Percentiles rank a stretch among this genome's conserved stretches.
Evolutionary conservation across 1,140 invertebrate genomes (phyloP).

Genomic region (Drosophila ironensis): DNA sequence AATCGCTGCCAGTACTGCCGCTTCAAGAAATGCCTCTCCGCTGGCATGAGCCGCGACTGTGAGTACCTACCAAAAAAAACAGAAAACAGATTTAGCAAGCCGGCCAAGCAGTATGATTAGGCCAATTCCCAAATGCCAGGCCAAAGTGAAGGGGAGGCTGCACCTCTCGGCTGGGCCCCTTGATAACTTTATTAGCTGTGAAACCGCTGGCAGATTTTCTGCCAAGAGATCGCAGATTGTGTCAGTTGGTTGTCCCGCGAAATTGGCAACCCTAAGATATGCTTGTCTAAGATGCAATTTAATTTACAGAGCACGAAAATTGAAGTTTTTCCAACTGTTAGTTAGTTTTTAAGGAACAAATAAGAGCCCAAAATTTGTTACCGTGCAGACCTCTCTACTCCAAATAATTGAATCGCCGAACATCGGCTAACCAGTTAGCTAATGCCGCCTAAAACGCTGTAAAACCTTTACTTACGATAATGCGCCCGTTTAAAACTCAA

Average conservation of each 20-base stretch:
- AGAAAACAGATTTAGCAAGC: neutral
- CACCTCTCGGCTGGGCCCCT: conserved; percentile 32
- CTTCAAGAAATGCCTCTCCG: conserved; percentile 98
- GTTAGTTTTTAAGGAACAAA: too few relatives aligned
- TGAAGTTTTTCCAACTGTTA: too few relatives aligned
- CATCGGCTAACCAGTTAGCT: conserved; percentile 10
- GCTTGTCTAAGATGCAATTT: neutral
- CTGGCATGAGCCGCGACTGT: conserved; percentile 99
- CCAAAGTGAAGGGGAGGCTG: conserved; percentile 59
- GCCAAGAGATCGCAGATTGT: conserved; percentile 53
- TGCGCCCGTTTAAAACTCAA: conserved; percentile 29
- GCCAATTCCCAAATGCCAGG: conserved; percentile 25
- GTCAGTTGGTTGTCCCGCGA: conserved; percentile 37
- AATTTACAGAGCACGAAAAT: too few relatives aligned
- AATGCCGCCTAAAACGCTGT: conserved; percentile 25
- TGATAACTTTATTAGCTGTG: conserved; percentile 69
- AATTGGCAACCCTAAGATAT: conserved; percentile 35
- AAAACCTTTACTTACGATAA: conserved; percentile 35
- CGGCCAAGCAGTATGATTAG: conserved; percentile 19
- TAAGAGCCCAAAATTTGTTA: neutral
- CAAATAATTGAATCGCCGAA: conserved; percentile 25
- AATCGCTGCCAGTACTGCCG: conserved; percentile 99
- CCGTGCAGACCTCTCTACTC: conserved; percentile 1
- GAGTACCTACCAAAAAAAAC: conserved; percentile 45
- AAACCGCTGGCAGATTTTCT: conserved; percentile 34